Base-by-base conservation (phyloP, 2,797 vertebrate genomes). In the Phoxinus dragarum region DNA sequence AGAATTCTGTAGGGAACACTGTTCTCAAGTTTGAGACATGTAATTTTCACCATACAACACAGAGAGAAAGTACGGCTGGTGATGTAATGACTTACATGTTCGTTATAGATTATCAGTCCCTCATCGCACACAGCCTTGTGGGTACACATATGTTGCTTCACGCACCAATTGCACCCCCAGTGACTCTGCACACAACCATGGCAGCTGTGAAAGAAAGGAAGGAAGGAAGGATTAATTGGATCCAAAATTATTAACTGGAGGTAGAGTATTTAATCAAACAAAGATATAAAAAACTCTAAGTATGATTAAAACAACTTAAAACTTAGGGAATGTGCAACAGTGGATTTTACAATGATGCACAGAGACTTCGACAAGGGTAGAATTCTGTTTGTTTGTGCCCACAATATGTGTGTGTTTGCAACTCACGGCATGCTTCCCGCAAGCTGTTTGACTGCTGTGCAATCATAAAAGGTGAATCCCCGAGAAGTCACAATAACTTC, bases 111-210 rank as follows among this genome's bases (percentile, higher is more conserved):
- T 91, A 98, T 94, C 16, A 95, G 93, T 10, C 97, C 97, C 8
- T 96, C 93, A 59, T 97, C 96, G 76, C 98, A 99, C 16, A 91
- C 88, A 73, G 96, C 89, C 91, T 97, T 98, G 92, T 99, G 97
- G 3, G 98, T 98, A 73, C 98, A 99, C 12, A 93, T 88, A 87
- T 99, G 97, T 90, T 97, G 96, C 90, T 97, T 97, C 87, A 99
- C 94, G 4, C 98, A 99, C 98, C 98, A 99, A 93, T 98, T 97
- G 89, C 98, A 99, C 27, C 97, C 96, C 98, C 98, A 99, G 52
- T 88, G 95, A 90, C 98, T 99, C 91, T 95, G 94, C 89, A 98
- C 98, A 16, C 98, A 99, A 79, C 96, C 97, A 75, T 94, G 97
- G 88, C 98, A 99, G 82, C 98, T 99, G 90, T 44, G 90, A 77